A percentile compares a stretch with the other conserved stretches of the same genome.
These are phyloP conservation scores for Eremophila alpestris DNA, from an alignment of 2,797 vertebrate genomes.

Conservation along the genomic window DNA sequence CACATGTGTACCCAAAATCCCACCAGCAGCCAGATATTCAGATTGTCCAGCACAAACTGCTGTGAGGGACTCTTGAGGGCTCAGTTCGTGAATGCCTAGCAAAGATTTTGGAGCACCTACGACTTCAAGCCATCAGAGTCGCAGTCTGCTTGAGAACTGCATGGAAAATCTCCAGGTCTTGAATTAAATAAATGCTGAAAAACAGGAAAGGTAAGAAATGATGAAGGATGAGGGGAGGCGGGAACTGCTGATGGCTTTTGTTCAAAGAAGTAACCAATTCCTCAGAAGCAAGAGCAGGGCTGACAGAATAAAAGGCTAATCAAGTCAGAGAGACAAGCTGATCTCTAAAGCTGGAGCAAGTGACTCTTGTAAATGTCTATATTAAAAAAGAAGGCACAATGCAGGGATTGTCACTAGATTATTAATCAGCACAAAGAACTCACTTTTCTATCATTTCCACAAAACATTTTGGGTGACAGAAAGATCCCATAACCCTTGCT, in stretches of 20 bases:
- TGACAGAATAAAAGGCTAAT: constrained; percentile 47
- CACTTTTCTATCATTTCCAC: constrained; percentile 17
- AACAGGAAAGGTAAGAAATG: constrained; percentile 58
- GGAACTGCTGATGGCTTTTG: constrained; percentile 41
- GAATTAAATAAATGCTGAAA: constrained; percentile 49
- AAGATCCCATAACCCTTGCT: background rate
- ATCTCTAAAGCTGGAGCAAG: constrained; percentile 23
- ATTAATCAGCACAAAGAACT: constrained; percentile 26
- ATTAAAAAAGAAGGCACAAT: constrained; percentile 22
- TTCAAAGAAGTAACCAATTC: constrained; percentile 50
- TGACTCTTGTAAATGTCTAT: constrained; percentile 30
- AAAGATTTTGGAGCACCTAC: background rate
- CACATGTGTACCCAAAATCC: background rate
- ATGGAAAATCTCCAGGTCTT: constrained; percentile 1
- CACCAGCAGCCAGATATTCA: background rate
- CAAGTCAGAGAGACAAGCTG: constrained; percentile 3
- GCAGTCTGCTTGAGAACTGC: background rate
- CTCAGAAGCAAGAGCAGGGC: constrained; percentile 15
- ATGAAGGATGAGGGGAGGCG: background rate
- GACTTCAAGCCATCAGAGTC: background rate
- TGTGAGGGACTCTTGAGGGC: background rate
- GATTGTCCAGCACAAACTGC: background rate
- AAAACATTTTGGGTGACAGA: background rate
- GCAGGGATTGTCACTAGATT: background rate
- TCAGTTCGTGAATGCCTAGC: background rate